Base-by-base conservation (phyloP, 2,797 vertebrate species). In the Epinephelus malabaricus region DNA sequence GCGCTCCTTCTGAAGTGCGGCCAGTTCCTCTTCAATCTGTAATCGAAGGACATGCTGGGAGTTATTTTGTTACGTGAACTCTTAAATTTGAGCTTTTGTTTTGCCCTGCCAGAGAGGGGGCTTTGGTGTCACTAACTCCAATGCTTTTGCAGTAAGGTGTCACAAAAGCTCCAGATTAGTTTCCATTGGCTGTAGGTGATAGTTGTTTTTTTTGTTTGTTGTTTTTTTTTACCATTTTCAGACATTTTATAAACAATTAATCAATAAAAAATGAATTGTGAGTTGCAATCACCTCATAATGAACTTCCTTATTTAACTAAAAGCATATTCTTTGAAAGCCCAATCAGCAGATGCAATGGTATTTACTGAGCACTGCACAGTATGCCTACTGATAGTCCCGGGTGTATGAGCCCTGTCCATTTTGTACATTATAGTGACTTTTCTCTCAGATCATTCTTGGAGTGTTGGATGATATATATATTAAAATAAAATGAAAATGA, bases 11-110 rank as follows among this genome's bases (percentile, higher is more conserved):
- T 95, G 94, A 84, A 94, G 92, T 10, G 92, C 90, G 4, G 88
- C 93, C 76, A 94, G 91, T 69, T 94, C 94, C 88, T 94, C 94
- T 77, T 95, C 94, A 73, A 95, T 94, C 94, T 95, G 89, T 12
- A 18, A 69, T 38, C 10, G 0, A 18, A 68, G 56, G 60, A 71
- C 17, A 55, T 2, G 11, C 30, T 1, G 8, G 18, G 5, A 11
- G 21, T 63, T 47, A 70, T 64, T 70, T 54, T 2, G 34, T 60
- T 40, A 30, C 11, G 50, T 47, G 7, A 38, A 47, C 43, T 43
- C 38, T 8, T 43, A 11, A n/a, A 34, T 55, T 25, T 30, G 7
- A 50, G 8, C 5, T 61, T 10, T 4, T 15, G 17, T 12, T 71
- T 46, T 47, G 11, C 11, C 19, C 15, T 17, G 38, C 25, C 25